Percentiles rank a stretch among this genome's conserved stretches.
These are phyloP conservation scores for Ciconia maguari DNA, from an alignment of 2,113 vertebrate genomes.

Conservation along the genomic window DNA sequence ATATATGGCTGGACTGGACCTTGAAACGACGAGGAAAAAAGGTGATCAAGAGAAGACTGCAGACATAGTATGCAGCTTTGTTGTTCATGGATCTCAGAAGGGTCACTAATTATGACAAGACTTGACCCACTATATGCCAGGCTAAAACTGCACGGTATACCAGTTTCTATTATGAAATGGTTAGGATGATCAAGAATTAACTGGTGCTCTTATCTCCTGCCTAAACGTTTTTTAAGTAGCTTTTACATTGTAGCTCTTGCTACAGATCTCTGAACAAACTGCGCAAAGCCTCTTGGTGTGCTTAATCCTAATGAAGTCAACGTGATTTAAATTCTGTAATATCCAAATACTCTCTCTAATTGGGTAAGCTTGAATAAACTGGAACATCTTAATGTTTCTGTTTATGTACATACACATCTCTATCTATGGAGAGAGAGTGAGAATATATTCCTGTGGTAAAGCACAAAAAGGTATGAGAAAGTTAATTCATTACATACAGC, in stretches of 20 bases:
- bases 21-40: not conserved
- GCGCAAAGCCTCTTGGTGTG: not conserved
- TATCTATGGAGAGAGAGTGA: not conserved
- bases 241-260: not conserved
- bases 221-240: not conserved
- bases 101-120: not conserved
- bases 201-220: not conserved
- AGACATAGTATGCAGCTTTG: not conserved
- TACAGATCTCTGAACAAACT: not conserved
- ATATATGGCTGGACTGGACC: not conserved
- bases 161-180: not conserved
- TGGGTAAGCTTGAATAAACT: not conserved
- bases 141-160: not conserved
- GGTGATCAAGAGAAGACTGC: not conserved
- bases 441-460: not conserved
- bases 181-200: not conserved
- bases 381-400: not conserved
- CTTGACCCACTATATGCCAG: not conserved
- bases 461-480: not conserved
- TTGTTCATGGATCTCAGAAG: not conserved
- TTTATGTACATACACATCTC: not conserved
- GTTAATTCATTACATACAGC: not conserved
- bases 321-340: accelerated
- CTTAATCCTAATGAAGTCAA: not conserved
- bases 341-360: not conserved